A percentile compares a stretch with the other conserved stretches of the same genome.
phyloP scores from a whole-genome alignment of 2,888 invertebrate genomes.

The Synergus gifuensis region DNA sequence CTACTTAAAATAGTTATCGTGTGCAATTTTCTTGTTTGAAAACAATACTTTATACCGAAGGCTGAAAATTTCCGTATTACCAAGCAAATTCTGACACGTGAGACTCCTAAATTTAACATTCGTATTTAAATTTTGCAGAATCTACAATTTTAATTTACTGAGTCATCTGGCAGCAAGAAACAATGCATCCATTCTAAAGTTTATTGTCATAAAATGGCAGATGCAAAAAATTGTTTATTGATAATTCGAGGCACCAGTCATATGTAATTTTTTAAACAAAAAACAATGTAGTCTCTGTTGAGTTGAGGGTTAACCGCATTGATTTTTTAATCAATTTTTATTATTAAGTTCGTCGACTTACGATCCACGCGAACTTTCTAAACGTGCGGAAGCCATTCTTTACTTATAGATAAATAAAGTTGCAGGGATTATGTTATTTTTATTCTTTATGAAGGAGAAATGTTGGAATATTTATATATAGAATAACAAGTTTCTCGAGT shows the following conservation, averaged over 20 bases:
- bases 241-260: no score
- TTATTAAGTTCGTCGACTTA: background rate
- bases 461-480: background rate
- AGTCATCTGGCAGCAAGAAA: background rate
- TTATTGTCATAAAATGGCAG: background rate
- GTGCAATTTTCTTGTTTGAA: background rate
- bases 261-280: no score
- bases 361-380: conserved; percentile 1
- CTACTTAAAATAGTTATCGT: background rate
- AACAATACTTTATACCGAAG: background rate
- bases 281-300: no score
- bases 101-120: background rate
- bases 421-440: background rate
- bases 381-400: conserved; percentile 1
- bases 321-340: background rate
- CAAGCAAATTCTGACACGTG: background rate
- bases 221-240: no score
- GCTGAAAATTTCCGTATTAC: background rate
- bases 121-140: background rate
- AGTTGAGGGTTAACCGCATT: no score
- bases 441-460: background rate
- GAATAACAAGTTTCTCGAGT: conserved; percentile 13
- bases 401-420: background rate
- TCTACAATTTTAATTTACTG: background rate
- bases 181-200: background rate